phyloP scores from a whole-genome alignment of 1,140 invertebrate genomes.

The Patella vulgata region DNA sequence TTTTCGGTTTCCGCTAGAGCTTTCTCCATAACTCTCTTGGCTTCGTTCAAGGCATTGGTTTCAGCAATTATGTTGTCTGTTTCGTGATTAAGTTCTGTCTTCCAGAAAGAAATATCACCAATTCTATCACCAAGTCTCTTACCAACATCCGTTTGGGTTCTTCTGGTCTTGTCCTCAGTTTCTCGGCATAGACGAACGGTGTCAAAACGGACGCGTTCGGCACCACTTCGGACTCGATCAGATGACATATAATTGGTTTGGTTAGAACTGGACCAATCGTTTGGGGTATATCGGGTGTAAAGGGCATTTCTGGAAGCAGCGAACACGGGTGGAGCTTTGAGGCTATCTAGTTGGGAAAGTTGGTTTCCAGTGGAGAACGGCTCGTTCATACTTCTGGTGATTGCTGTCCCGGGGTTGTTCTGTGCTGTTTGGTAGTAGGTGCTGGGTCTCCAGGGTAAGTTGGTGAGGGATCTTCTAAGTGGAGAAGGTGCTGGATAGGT shows the following conservation, averaged over 20 bases:
- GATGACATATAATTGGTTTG: conserved; percentile 85
- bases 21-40: conserved; percentile 82
- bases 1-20: conserved; percentile 87
- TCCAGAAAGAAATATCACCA: conserved; percentile 92
- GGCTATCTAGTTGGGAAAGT: conserved; percentile 55
- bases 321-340: conserved; percentile 64
- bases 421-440: conserved; percentile 58
- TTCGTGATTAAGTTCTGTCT: conserved; percentile 86
- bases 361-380: conserved; percentile 50
- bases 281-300: conserved; percentile 78
- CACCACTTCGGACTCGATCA: conserved; percentile 69
- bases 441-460: conserved; percentile 61
- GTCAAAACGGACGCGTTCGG: conserved; percentile 60
- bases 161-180: conserved; percentile 63
- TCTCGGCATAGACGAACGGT: conserved; percentile 59
- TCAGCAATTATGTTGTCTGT: conserved; percentile 85
- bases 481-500: conserved; percentile 55
- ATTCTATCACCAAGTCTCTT: conserved; percentile 80
- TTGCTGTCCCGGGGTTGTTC: conserved; percentile 44
- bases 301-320: conserved; percentile 62
- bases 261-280: conserved; percentile 90
- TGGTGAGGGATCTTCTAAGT: conserved; percentile 54
- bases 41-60: conserved; percentile 78
- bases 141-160: conserved; percentile 60
- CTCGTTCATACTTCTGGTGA: conserved; percentile 43